Evolutionary conservation across 2,113 vertebrate genomes (phyloP).

Genomic region (Protobothrops mucrosquamatus): DNA sequence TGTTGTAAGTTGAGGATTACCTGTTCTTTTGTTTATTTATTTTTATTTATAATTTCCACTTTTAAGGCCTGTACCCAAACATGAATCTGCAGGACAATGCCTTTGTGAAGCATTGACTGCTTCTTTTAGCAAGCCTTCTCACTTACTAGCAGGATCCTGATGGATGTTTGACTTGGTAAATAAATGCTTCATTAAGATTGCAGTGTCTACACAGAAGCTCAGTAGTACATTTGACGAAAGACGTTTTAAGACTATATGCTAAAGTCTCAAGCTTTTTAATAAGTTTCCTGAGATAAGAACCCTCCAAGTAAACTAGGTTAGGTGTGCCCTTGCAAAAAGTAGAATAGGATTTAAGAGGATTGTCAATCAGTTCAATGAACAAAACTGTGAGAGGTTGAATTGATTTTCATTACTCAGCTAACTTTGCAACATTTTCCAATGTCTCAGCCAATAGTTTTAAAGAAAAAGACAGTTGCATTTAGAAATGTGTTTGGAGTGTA

Average conservation of each 20-base stretch:
- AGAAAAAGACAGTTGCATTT: background rate
- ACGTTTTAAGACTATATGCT: background rate
- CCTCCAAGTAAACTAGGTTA: background rate
- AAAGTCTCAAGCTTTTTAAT: background rate
- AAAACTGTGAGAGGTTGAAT: background rate
- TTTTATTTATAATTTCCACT: background rate
- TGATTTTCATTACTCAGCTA: background rate
- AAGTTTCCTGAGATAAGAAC: background rate
- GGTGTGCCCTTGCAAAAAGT: background rate
- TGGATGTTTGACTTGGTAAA: background rate
- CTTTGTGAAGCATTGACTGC: background rate
- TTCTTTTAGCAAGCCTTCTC: background rate
- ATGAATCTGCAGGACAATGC: background rate
- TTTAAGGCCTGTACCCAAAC: background rate
- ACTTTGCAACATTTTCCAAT: background rate
- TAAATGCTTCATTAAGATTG: background rate
- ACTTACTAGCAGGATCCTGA: background rate
- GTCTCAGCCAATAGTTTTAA: background rate
- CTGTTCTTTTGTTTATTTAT: background rate
- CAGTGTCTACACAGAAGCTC: background rate
- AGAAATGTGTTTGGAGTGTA: background rate
- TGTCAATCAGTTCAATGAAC: background rate
- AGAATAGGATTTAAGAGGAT: background rate
- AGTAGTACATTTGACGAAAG: background rate
- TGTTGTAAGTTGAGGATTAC: background rate